Evolutionary conservation across 2,113 vertebrate species (phyloP).

Genomic region (Blennius ocellaris): DNA sequence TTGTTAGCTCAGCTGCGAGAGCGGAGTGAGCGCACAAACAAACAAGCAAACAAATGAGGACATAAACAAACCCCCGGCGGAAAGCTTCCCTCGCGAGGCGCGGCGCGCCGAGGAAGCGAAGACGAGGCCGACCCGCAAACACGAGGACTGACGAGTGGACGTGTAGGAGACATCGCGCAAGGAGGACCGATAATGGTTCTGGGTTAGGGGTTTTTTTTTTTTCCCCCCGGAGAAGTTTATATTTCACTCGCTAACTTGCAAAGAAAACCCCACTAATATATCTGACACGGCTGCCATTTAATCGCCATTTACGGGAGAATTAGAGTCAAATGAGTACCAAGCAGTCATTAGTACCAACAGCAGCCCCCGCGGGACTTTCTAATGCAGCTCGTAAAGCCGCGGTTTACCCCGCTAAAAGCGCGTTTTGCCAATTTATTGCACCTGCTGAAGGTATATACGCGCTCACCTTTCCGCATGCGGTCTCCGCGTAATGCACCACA

Average conservation of each 20-base stretch:
- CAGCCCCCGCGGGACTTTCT: constrained; percentile 23
- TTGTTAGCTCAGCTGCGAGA: constrained; percentile 84
- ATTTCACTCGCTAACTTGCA: constrained; percentile 5
- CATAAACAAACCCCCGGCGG: constrained; percentile 64
- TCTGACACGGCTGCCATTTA: constrained; percentile 11
- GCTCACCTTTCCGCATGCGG: neutral
- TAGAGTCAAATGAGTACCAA: constrained; percentile 29
- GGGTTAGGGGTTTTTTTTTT: too few species aligned
- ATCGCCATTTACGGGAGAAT: constrained; percentile 16
- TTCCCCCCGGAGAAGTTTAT: constrained; percentile 19
- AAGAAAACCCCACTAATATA: neutral
- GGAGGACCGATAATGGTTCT: too few species aligned
- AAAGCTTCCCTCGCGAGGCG: constrained; percentile 52
- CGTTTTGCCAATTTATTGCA: constrained; percentile 9
- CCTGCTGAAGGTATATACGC: neutral
- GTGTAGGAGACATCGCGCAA: constrained; percentile 1
- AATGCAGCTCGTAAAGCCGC: constrained; percentile 20
- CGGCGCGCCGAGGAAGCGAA: constrained; percentile 18
- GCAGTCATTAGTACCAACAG: constrained; percentile 22
- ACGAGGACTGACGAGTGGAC: constrained; percentile 34
- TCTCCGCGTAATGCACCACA: constrained; percentile 14
- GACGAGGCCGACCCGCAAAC: constrained; percentile 53
- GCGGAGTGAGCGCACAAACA: constrained; percentile 69
- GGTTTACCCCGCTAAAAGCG: neutral
- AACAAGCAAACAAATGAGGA: constrained; percentile 75